These are phyloP conservation scores for Isurus oxyrinchus DNA, from an alignment of 2,113 vertebrate genomes.

Conservation along the genomic window DNA sequence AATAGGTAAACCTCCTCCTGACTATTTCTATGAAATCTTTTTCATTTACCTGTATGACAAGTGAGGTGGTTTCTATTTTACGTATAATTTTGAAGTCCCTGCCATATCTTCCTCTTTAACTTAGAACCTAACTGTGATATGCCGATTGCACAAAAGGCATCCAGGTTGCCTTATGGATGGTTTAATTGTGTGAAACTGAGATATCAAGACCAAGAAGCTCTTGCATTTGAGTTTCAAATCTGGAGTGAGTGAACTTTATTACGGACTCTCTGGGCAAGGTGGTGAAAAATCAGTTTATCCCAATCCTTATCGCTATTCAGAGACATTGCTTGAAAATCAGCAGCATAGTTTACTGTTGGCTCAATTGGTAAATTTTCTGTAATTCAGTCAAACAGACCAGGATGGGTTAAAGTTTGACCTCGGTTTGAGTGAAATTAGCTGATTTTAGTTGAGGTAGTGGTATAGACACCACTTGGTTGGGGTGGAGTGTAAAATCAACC, in stretches of 20 bases:
- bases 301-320: background rate
- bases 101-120: background rate
- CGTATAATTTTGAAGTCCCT: background rate
- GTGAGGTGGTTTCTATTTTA: background rate
- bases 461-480: background rate
- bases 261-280: background rate
- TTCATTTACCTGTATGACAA: background rate
- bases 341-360: background rate
- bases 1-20: background rate
- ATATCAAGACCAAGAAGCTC: background rate
- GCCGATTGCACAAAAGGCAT: too few species aligned
- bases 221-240: background rate
- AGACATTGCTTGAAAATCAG: background rate
- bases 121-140: background rate
- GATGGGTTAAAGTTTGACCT: background rate
- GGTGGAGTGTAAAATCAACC: background rate
- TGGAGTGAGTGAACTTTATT: background rate
- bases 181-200: background rate
- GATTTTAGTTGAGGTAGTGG: background rate
- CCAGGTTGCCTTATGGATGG: background rate
- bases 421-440: background rate
- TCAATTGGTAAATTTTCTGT: background rate
- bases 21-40: background rate
- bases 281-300: background rate
- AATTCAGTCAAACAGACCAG: background rate